Percentiles rank a stretch among this genome's conserved stretches.
These are phyloP conservation scores for Cotesia chilonis DNA, from an alignment of 1,140 invertebrate species.

Conservation along the genomic window DNA sequence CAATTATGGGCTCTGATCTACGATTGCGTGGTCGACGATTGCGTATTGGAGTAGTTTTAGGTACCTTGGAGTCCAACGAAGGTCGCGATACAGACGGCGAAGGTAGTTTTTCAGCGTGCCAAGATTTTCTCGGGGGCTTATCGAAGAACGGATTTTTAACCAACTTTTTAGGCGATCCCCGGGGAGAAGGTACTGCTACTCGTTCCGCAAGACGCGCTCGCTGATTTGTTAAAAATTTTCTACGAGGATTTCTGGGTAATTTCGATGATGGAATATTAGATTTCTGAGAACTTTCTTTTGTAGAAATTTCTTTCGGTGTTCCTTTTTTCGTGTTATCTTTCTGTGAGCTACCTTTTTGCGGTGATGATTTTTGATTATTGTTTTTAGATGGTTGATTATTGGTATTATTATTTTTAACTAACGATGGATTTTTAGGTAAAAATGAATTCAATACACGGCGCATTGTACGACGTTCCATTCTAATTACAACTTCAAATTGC, in stretches of 20 bases:
- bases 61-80: not conserved
- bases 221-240: not conserved
- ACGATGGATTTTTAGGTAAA: constrained; percentile 1
- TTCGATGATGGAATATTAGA: constrained; percentile 14
- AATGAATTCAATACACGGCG: constrained; percentile 46
- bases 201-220: not conserved
- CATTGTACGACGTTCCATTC: constrained; percentile 56
- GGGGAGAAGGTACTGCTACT: not conserved
- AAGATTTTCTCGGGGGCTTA: constrained; percentile 8
- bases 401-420: not conserved
- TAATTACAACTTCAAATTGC: constrained; percentile 60
- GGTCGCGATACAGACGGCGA: not conserved
- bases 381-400: not conserved
- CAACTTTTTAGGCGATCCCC: constrained; percentile 2
- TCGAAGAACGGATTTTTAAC: constrained; percentile 35
- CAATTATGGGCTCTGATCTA: not conserved
- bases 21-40: not conserved
- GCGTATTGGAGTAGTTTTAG: not conserved
- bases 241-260: constrained; percentile 19
- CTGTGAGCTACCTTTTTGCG: not conserved
- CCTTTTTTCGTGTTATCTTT: too few species aligned
- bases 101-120: not conserved
- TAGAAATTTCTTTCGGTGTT: too few species aligned
- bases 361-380: not conserved
- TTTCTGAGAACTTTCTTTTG: too few species aligned